A percentile compares a stretch with the other conserved stretches of the same genome.
Evolutionary conservation across 30 jellyfish, hydroid and myxozoan genomes (phyloP).

Genomic region (Hydractinia symbiolongicarpus): DNA sequence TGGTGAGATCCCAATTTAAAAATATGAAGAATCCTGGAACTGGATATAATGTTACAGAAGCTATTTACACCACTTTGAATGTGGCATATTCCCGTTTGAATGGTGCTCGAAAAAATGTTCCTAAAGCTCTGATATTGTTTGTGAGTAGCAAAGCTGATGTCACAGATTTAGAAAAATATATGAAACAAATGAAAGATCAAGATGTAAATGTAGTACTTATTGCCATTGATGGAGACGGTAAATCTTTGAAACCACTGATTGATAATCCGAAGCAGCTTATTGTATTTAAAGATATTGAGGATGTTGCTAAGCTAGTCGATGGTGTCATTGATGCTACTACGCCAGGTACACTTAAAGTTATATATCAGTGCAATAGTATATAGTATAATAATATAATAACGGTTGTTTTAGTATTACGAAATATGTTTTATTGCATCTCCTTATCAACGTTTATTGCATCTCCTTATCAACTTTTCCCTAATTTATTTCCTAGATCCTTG

Average conservation of each 20-base stretch:
- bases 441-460: neutral
- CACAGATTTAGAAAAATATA: neutral
- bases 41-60: too few relatives aligned
- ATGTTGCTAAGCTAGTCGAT: neutral
- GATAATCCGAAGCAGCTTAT: neutral
- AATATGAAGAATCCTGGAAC: too few relatives aligned
- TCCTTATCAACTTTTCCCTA: neutral
- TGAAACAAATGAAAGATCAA: neutral
- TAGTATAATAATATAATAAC: neutral
- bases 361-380: neutral
- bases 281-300: neutral
- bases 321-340: neutral
- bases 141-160: conserved; percentile 18
- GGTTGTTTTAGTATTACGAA: too few relatives aligned
- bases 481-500: conserved; percentile 32
- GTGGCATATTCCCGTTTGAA: conserved; percentile 8
- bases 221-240: conserved; percentile 20
- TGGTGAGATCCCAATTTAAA: too few relatives aligned
- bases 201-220: conserved; percentile 8
- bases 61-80: too few relatives aligned
- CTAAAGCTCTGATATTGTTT: conserved; percentile 45
- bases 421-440: neutral
- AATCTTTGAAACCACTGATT: neutral
- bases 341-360: neutral
- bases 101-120: conserved; percentile 58